A percentile compares a stretch with the other conserved stretches of the same genome.
Evolutionary conservation across 2,797 vertebrate genomes (phyloP).

Genomic region (Cuniculus paca): DNA sequence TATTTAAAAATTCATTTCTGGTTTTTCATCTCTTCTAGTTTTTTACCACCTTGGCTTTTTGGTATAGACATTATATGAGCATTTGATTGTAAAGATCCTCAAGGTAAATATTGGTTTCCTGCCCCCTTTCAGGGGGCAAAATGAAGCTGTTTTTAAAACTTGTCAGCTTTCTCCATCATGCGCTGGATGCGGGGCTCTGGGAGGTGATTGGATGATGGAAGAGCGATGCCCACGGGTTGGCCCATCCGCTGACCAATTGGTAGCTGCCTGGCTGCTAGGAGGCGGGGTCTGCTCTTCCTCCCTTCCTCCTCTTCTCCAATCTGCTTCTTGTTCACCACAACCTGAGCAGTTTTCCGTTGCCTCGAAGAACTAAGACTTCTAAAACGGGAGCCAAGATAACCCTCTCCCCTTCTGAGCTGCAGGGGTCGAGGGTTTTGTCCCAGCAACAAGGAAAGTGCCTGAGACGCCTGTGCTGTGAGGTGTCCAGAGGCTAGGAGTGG

Average conservation of each 20-base stretch:
- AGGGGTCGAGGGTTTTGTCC: no score
- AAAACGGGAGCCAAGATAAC: no score
- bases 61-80: background rate
- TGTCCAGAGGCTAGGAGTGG: background rate
- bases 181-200: background rate
- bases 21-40: background rate
- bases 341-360: no score
- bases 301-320: background rate
- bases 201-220: background rate
- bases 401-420: no score
- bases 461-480: no score
- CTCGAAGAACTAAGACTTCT: no score
- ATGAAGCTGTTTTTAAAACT: background rate
- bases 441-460: no score
- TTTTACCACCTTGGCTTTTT: background rate
- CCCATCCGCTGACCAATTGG: no score
- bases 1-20: background rate
- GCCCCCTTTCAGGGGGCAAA: background rate
- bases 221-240: background rate
- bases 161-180: background rate
- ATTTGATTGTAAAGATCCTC: background rate
- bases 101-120: background rate
- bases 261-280: background rate
- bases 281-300: background rate
- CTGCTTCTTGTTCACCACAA: no score